Conservation (phyloP, 2,888 invertebrate genomes). For the Venustoraphidia nigricollis region DNA sequence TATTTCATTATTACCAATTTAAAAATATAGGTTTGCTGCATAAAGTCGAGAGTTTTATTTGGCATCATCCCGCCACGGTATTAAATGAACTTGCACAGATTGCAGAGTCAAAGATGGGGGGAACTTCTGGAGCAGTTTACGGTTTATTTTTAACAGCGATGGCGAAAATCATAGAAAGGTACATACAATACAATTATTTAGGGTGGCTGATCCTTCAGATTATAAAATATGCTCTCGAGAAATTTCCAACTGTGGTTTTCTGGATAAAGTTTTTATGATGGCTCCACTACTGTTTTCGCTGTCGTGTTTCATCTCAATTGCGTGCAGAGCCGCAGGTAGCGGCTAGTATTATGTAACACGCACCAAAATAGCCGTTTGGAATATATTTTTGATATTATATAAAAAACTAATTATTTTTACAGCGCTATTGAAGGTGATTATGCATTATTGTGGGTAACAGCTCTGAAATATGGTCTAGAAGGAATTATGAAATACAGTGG, state of each 20-base stretch:
- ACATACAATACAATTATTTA: constrained; percentile 5
- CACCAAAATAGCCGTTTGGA: no score
- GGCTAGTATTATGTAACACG: no score
- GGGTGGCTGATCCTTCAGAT: no score
- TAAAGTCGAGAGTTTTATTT: neutral
- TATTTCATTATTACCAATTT: no score
- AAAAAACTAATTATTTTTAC: constrained; percentile 15
- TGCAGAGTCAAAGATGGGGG: constrained; percentile 55
- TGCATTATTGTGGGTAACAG: constrained; percentile 32
- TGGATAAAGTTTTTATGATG: no score
- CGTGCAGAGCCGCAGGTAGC: no score
- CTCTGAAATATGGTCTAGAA: constrained; percentile 37
- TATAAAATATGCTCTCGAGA: no score
- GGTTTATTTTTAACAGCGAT: constrained; percentile 49
- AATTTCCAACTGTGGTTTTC: no score
- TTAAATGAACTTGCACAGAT: constrained; percentile 35
- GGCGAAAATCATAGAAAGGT: constrained; percentile 29
- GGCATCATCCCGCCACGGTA: constrained; percentile 27
- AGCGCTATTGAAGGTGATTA: constrained; percentile 18
- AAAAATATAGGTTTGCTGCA: no score
- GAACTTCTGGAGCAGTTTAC: constrained; percentile 61
- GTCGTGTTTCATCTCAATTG: no score
- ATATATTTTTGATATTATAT: neutral
- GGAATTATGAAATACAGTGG: constrained; percentile 54
- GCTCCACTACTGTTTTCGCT: no score